Evolutionary conservation across 2,888 invertebrate genomes (phyloP).

Genomic region (Heteropelma amictum): DNA sequence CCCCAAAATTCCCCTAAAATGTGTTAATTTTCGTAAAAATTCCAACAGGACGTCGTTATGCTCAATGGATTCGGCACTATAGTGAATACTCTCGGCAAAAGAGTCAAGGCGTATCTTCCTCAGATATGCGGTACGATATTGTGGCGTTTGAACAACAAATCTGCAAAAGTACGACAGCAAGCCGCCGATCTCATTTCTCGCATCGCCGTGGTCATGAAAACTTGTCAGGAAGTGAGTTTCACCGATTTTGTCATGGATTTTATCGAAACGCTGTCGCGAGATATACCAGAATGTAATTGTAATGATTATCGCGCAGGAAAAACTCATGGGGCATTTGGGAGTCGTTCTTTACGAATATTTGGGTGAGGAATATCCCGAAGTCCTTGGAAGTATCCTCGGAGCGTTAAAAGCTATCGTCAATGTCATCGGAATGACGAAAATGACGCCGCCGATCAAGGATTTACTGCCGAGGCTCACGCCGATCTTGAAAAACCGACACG

Average conservation of each 20-base stretch:
- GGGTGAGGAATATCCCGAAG: slow-evolving; percentile 99
- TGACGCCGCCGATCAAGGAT: slow-evolving; percentile 99
- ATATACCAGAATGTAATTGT: background rate
- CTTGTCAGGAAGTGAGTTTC: slow-evolving; percentile 92
- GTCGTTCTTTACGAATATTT: slow-evolving; percentile 99
- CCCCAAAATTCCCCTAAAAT: too few species aligned
- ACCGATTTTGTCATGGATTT: background rate
- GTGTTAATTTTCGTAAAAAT: slow-evolving; percentile 25
- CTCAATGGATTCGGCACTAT: slow-evolving; percentile 99
- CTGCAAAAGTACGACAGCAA: slow-evolving; percentile 99
- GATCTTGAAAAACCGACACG: slow-evolving; percentile 96
- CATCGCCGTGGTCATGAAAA: slow-evolving; percentile 99
- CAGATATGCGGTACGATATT: slow-evolving; percentile 99
- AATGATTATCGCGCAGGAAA: slow-evolving; percentile 83
- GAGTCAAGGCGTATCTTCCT: slow-evolving; percentile 98
- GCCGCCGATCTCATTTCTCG: slow-evolving; percentile 99
- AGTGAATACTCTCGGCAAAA: slow-evolving; percentile 97
- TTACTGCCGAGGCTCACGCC: slow-evolving; percentile 97
- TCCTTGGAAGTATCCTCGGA: slow-evolving; percentile 97
- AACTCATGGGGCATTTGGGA: slow-evolving; percentile 99
- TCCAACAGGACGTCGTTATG: slow-evolving; percentile 95
- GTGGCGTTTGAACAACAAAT: slow-evolving; percentile 99
- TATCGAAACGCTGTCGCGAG: background rate
- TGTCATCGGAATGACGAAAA: slow-evolving; percentile 99
- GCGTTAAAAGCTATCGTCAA: slow-evolving; percentile 99